Conservation (phyloP, 2,888 invertebrate species). For the Leptinotarsa peninsularis region DNA sequence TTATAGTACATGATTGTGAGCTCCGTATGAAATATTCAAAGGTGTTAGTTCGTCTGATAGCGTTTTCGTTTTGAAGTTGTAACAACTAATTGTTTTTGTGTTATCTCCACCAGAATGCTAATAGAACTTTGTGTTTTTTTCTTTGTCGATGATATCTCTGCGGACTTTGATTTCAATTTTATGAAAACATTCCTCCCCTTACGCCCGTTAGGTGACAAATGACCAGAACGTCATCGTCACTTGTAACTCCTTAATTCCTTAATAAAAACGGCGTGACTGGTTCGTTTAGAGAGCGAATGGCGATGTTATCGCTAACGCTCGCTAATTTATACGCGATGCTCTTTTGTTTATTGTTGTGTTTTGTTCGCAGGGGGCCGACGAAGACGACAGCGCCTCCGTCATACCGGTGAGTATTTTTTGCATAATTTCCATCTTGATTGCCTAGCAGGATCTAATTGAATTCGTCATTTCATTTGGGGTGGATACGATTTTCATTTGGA, state of each 20-base stretch:
- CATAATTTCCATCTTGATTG: conserved; percentile 1
- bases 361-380: conserved; percentile 76
- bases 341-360: conserved; percentile 65
- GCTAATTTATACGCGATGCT: conserved; percentile 66
- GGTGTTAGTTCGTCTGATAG: no score
- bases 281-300: conserved; percentile 60
- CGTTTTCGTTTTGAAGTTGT: no score
- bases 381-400: conserved; percentile 79
- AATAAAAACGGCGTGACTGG: conserved; percentile 65
- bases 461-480: not conserved
- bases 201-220: conserved; percentile 16
- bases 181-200: conserved; percentile 2
- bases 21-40: no score
- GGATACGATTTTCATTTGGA: not conserved
- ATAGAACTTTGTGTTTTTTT: no score
- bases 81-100: no score
- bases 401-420: conserved; percentile 75
- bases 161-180: not conserved
- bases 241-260: conserved; percentile 34
- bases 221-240: conserved; percentile 23
- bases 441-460: not conserved
- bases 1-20: no score
- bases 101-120: no score
- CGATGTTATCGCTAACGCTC: conserved; percentile 61
- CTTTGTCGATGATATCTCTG: no score